Percentiles rank a stretch among this genome's conserved stretches.
Conservation (phyloP, 2,888 invertebrate species). For the Cantharis rufa region DNA sequence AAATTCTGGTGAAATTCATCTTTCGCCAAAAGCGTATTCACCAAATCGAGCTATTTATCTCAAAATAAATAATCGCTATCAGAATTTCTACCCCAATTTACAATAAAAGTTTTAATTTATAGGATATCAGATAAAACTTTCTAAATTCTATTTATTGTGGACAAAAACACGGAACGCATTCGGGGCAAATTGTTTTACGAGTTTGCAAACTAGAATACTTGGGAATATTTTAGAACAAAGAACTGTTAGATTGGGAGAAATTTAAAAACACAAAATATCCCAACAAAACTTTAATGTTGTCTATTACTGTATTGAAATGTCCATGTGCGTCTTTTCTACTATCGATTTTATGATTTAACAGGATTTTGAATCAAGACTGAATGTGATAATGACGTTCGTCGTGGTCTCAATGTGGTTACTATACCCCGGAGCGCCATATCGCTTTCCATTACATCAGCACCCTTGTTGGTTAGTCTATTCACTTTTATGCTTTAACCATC, state of each 20-base stretch:
- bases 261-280: background rate
- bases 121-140: constrained; percentile 36
- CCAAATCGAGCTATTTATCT: constrained; percentile 28
- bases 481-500: constrained; percentile 25
- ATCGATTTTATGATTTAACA: constrained; percentile 34
- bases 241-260: background rate
- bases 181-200: constrained; percentile 27
- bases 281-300: background rate
- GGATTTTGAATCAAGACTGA: constrained; percentile 30
- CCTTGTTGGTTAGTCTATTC: constrained; percentile 21
- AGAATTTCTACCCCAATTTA: constrained; percentile 22
- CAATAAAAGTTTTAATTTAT: constrained; percentile 35
- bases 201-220: constrained; percentile 18
- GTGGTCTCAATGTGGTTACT: constrained; percentile 33
- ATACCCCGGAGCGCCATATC: constrained; percentile 35
- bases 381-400: constrained; percentile 32
- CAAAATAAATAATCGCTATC: constrained; percentile 31
- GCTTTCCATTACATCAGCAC: constrained; percentile 31
- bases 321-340: constrained; percentile 16
- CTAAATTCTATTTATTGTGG: constrained; percentile 26
- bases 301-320: constrained; percentile 12
- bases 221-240: constrained; percentile 16
- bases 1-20: constrained; percentile 17
- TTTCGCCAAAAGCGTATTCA: constrained; percentile 16
- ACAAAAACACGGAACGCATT: constrained; percentile 25